Percentiles rank a stretch among this genome's conserved stretches.
These are phyloP conservation scores for Grus americana DNA, from an alignment of 2,113 vertebrate genomes.

Conservation along the genomic window DNA sequence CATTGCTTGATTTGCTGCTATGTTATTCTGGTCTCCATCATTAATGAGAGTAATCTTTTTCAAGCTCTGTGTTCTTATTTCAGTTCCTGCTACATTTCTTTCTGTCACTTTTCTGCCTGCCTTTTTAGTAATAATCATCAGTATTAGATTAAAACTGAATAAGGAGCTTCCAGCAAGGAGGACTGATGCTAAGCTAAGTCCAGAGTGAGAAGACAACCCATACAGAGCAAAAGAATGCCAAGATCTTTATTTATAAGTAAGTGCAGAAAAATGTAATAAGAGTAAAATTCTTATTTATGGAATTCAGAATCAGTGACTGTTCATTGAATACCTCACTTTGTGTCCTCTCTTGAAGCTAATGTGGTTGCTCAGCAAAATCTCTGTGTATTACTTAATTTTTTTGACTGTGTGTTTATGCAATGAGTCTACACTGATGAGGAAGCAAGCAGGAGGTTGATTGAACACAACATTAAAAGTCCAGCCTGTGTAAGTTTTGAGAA, in stretches of 20 bases:
- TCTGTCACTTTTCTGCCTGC: background rate
- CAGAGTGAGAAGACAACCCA: background rate
- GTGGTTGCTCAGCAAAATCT: background rate
- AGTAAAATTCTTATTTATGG: background rate
- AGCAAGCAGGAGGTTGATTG: background rate
- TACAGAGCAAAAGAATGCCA: background rate
- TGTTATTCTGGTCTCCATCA: background rate
- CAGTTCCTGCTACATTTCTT: background rate
- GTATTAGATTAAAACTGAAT: background rate
- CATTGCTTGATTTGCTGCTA: background rate
- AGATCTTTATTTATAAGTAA: background rate
- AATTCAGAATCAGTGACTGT: background rate
- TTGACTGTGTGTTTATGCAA: background rate
- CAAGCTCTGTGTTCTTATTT: background rate
- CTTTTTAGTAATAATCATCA: background rate
- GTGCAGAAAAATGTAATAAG: background rate
- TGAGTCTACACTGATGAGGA: background rate
- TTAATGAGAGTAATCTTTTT: background rate
- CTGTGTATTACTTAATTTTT: background rate
- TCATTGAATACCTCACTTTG: background rate
- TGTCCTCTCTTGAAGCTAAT: background rate
- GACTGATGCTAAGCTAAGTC: background rate
- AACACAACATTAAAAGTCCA: background rate
- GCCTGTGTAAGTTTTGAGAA: background rate
- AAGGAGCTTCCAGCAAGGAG: background rate